phyloP scores from a whole-genome alignment of 1,140 invertebrate species.

The Cheumatopsyche charites region DNA sequence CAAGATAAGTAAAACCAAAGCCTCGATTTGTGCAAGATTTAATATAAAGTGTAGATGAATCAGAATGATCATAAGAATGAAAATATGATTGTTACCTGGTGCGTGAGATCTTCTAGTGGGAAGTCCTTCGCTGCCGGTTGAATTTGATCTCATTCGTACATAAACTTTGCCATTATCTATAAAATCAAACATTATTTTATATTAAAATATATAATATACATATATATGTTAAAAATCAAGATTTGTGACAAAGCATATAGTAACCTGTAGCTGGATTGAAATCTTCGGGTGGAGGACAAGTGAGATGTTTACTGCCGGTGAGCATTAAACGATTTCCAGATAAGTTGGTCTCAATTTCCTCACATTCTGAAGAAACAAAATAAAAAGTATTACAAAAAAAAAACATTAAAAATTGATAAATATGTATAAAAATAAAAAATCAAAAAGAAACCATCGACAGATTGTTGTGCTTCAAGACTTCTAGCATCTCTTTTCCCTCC shows the following conservation, averaged over 20 bases:
- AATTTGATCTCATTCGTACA: constrained; percentile 66
- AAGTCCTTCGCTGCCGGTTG: constrained; percentile 63
- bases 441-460: constrained; percentile 52
- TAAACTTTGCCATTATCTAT: constrained; percentile 64
- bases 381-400: not conserved
- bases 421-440: constrained; percentile 6
- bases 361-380: constrained; percentile 39
- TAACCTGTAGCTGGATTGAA: constrained; percentile 62
- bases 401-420: not conserved
- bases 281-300: constrained; percentile 73
- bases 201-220: not conserved
- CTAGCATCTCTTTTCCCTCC: constrained; percentile 54
- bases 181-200: not conserved
- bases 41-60: not conserved
- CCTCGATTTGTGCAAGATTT: constrained; percentile 26
- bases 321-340: constrained; percentile 77
- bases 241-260: too few species aligned
- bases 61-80: not conserved
- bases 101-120: constrained; percentile 63
- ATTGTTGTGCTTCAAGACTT: constrained; percentile 57
- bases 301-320: constrained; percentile 75
- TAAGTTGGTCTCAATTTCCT: constrained; percentile 58
- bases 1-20: constrained; percentile 18
- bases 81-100: constrained; percentile 56
- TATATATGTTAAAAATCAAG: not conserved